A percentile compares a stretch with the other conserved stretches of the same genome.
Conservation (phyloP, 2,888 invertebrate genomes). For the Candidula unifasciata region DNA sequence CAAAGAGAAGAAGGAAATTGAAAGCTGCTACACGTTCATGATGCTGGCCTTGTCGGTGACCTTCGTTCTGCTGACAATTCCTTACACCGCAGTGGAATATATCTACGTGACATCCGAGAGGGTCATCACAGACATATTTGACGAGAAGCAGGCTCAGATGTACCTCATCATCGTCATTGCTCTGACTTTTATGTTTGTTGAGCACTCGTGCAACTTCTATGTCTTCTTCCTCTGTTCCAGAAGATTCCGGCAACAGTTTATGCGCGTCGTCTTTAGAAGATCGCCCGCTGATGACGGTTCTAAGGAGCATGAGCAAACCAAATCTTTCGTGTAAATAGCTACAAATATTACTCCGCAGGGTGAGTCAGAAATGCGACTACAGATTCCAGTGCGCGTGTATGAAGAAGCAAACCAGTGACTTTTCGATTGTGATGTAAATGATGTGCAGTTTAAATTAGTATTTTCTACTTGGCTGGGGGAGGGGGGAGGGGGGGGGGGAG, state of each 20-base stretch:
- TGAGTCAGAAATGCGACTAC: too few species aligned
- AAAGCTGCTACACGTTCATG: conserved; percentile 31
- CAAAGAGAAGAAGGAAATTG: conserved; percentile 20
- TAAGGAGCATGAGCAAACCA: background rate
- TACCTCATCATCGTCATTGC: conserved; percentile 13
- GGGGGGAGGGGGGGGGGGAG: too few species aligned
- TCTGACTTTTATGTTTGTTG: conserved; percentile 19
- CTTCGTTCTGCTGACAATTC: conserved; percentile 18
- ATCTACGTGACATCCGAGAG: conserved; percentile 23
- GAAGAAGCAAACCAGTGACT: too few species aligned
- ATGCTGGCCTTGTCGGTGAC: conserved; percentile 14
- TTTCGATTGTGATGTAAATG: too few species aligned
- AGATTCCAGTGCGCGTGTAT: too few species aligned
- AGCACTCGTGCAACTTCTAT: conserved; percentile 39
- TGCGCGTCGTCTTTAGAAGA: background rate
- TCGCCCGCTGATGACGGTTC: background rate
- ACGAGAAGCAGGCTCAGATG: conserved; percentile 30
- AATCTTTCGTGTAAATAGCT: background rate
- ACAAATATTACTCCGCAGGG: too few species aligned
- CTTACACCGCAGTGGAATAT: conserved; percentile 2
- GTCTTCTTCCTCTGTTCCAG: conserved; percentile 30
- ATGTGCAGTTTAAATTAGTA: too few species aligned
- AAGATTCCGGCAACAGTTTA: conserved; percentile 24
- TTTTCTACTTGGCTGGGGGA: too few species aligned
- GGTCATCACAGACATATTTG: conserved; percentile 1